These are phyloP conservation scores for Lasioglossum figueresi DNA, from an alignment of 2,888 invertebrate species.

Conservation along the genomic window DNA sequence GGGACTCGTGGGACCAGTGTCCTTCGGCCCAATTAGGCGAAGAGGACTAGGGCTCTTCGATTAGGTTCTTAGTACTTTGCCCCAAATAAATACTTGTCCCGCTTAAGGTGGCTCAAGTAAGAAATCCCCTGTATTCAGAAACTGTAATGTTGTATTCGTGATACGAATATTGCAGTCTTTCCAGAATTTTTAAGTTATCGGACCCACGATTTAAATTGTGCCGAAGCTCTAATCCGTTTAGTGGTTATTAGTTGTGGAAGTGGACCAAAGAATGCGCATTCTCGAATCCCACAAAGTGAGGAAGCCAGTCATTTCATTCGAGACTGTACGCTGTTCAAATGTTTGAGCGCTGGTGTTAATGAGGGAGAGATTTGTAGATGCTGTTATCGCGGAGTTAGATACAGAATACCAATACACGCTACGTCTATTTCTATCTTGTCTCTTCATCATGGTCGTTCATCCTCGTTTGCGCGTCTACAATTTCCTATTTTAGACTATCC, in stretches of 20 bases:
- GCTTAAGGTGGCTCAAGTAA: neutral
- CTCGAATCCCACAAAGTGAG: neutral
- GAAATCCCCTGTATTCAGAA: neutral
- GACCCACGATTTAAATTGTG: neutral
- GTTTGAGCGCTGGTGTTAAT: constrained; percentile 1
- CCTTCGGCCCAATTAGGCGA: neutral
- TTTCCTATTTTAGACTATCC: too few species aligned
- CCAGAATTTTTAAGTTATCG: neutral
- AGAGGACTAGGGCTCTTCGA: neutral
- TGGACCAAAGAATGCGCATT: neutral
- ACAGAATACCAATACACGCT: neutral
- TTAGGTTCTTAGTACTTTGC: neutral
- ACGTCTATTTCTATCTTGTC: neutral
- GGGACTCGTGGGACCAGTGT: neutral
- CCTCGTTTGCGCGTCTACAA: neutral
- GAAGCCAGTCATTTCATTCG: neutral
- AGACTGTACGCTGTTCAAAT: constrained; percentile 12
- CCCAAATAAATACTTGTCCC: neutral
- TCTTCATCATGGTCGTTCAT: neutral
- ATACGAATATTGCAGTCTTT: neutral
- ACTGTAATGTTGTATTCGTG: neutral
- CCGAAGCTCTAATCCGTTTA: neutral
- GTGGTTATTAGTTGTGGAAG: neutral
- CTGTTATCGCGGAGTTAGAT: neutral
- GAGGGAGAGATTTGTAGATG: constrained; percentile 8